Percentiles rank a stretch among this genome's conserved stretches.
Evolutionary conservation across 2,797 vertebrate genomes (phyloP).

Genomic region (Myotis pilosus): DNA sequence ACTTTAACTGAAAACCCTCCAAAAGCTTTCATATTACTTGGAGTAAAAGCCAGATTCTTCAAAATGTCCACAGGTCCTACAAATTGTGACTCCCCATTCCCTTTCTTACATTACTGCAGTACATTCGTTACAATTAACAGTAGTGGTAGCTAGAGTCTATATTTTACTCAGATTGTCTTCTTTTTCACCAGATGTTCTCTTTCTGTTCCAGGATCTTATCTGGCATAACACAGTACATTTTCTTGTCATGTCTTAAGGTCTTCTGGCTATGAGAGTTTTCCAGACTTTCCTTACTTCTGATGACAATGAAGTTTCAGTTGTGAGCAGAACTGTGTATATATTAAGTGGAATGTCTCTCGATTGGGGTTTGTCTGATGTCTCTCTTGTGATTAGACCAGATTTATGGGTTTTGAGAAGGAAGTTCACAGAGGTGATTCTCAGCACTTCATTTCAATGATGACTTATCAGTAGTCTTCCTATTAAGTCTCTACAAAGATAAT

Average conservation of each 20-base stretch:
- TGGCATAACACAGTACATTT: neutral
- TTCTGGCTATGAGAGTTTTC: neutral
- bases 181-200: neutral
- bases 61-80: neutral
- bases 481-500: neutral
- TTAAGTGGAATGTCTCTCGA: neutral
- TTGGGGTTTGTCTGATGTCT: neutral
- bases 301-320: neutral
- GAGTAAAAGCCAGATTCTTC: neutral
- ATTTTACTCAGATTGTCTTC: neutral
- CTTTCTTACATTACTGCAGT: neutral
- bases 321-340: neutral
- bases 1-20: neutral
- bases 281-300: neutral
- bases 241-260: neutral
- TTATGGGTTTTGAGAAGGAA: neutral
- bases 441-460: neutral
- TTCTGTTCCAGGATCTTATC: neutral
- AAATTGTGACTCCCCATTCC: neutral
- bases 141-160: neutral
- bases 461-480: neutral
- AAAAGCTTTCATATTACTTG: neutral
- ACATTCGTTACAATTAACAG: neutral
- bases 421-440: neutral
- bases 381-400: neutral